phyloP scores from a whole-genome alignment of 2,797 vertebrate genomes.

The Scyliorhinus canicula region DNA sequence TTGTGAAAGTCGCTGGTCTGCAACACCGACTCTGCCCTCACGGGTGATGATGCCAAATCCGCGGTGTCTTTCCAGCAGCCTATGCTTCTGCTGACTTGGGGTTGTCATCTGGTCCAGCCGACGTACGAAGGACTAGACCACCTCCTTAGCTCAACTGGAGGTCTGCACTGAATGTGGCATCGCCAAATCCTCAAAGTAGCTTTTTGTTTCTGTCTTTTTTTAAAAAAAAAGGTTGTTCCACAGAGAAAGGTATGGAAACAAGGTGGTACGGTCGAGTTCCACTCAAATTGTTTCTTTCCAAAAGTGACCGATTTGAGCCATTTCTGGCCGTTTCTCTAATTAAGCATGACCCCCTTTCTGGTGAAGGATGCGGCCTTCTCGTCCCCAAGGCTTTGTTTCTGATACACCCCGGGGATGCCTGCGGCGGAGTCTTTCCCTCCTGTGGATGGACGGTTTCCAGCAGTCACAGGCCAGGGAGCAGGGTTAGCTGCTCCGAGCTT shows the following conservation, averaged over 20 bases:
- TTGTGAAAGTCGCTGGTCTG: neutral
- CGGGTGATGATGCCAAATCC: too few species aligned
- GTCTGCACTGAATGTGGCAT: neutral
- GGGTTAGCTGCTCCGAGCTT: neutral
- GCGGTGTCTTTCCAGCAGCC: too few species aligned
- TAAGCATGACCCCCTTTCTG: neutral
- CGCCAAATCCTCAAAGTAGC: neutral
- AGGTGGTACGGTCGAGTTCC: neutral
- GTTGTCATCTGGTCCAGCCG: neutral
- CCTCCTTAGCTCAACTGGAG: neutral
- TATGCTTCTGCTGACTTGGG: neutral
- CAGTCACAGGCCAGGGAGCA: neutral
- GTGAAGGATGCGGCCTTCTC: too few species aligned
- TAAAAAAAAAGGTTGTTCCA: neutral
- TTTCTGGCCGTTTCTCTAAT: neutral
- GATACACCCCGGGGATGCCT: neutral
- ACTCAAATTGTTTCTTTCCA: neutral
- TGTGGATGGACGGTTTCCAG: neutral
- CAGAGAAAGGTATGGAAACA: neutral
- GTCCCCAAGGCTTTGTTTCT: neutral
- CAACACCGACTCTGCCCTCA: neutral
- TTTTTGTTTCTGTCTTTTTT: too few species aligned
- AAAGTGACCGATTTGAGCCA: neutral
- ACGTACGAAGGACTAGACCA: neutral
- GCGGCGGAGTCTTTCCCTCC: neutral